Evolutionary conservation across 2,888 invertebrate genomes (phyloP).

Genomic region (Scelioninae gen. 1): DNA sequence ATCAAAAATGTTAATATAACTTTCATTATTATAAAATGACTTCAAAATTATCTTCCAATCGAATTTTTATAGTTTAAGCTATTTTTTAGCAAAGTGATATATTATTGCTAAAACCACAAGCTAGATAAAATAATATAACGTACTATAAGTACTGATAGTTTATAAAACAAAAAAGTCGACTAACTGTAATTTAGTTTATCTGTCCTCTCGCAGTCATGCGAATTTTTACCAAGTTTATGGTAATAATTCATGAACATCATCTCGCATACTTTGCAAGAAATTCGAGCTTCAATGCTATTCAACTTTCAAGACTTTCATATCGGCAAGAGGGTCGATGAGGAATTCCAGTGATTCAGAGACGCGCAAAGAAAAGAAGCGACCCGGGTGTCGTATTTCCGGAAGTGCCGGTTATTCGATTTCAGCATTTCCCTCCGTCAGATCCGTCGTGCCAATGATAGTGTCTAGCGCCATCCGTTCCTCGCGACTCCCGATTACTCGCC

Average conservation of each 20-base stretch:
- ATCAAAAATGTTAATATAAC: no score
- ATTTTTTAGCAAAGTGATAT: no score
- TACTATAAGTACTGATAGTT: background rate
- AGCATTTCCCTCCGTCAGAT: constrained; percentile 61
- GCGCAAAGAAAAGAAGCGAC: constrained; percentile 56
- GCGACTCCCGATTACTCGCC: constrained; percentile 55
- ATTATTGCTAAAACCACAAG: background rate
- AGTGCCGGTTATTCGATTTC: constrained; percentile 68
- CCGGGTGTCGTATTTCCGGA: constrained; percentile 61
- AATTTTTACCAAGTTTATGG: constrained; percentile 41
- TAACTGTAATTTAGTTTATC: constrained; percentile 43
- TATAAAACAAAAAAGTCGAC: constrained; percentile 27
- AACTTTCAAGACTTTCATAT: constrained; percentile 68
- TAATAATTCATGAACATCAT: constrained; percentile 64
- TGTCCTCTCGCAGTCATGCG: constrained; percentile 2
- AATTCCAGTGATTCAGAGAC: constrained; percentile 59
- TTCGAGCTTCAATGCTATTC: constrained; percentile 58
- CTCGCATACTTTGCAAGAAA: constrained; percentile 63
- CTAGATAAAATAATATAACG: background rate
- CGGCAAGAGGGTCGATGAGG: constrained; percentile 55
- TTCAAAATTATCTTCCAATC: no score
- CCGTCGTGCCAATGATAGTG: constrained; percentile 58
- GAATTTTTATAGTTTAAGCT: no score
- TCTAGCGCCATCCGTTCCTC: constrained; percentile 50
- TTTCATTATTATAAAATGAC: no score